Conservation (phyloP, 2,797 vertebrate genomes). For the Silurus aristotelis region DNA sequence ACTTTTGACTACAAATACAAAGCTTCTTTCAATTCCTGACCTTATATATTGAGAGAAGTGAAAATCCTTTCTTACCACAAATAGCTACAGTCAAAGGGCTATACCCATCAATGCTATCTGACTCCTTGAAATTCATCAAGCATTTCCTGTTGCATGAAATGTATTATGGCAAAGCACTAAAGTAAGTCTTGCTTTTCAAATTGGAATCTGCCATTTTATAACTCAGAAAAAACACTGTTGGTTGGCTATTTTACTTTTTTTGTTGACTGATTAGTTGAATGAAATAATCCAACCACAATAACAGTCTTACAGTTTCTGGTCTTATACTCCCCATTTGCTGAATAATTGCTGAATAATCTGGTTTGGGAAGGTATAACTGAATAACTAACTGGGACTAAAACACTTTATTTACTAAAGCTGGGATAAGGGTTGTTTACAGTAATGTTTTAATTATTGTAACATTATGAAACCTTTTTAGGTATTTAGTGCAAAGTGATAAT, state of each 20-base stretch:
- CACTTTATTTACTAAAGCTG: background rate
- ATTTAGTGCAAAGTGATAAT: background rate
- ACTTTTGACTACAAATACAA: background rate
- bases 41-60: background rate
- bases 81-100: background rate
- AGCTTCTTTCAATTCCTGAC: background rate
- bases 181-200: background rate
- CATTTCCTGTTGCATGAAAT: background rate
- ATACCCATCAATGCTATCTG: background rate
- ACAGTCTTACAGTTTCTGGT: background rate
- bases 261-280: background rate
- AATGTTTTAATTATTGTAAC: background rate
- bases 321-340: background rate
- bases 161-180: background rate
- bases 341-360: background rate
- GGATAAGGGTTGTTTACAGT: background rate
- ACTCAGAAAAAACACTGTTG: background rate
- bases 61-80: background rate
- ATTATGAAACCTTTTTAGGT: background rate
- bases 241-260: background rate
- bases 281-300: background rate
- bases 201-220: background rate
- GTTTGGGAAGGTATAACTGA: background rate
- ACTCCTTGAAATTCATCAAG: background rate
- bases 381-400: background rate